A percentile compares a stretch with the other conserved stretches of the same genome.
These are phyloP conservation scores for Aurelia sp. DNA, from an alignment of 30 jellyfish, hydroid and myxozoan genomes.

Conservation along the genomic window DNA sequence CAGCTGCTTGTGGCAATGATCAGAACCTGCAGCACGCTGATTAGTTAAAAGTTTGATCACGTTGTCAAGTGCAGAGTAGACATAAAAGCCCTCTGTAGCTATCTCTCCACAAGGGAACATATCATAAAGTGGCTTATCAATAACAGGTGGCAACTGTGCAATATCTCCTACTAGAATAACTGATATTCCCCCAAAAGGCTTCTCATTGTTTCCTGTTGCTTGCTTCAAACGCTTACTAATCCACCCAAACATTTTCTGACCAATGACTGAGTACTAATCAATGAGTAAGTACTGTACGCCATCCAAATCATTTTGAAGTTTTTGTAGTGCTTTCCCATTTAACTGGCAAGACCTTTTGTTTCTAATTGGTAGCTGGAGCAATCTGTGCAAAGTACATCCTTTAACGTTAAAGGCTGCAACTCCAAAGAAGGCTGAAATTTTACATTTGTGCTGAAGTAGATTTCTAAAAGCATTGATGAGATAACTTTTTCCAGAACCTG, in stretches of 20 bases:
- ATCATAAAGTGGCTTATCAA: slow-evolving; percentile 25
- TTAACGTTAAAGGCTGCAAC: slow-evolving; percentile 37
- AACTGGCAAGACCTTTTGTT: background rate
- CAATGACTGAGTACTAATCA: slow-evolving; percentile 50
- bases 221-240: slow-evolving; percentile 34
- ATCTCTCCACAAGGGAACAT: background rate
- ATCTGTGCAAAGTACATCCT: slow-evolving; percentile 27
- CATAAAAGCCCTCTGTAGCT: slow-evolving; percentile 11
- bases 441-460: slow-evolving; percentile 6
- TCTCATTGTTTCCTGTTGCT: slow-evolving; percentile 35
- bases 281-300: background rate
- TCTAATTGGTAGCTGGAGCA: slow-evolving; percentile 23
- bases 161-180: slow-evolving; percentile 40
- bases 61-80: slow-evolving; percentile 8
- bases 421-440: slow-evolving; percentile 11
- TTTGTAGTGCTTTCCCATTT: slow-evolving; percentile 5
- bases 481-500: slow-evolving; percentile 67
- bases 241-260: slow-evolving; percentile 43
- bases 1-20: background rate
- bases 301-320: background rate
- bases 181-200: slow-evolving; percentile 33
- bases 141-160: slow-evolving; percentile 58
- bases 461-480: slow-evolving; percentile 19
- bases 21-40: slow-evolving; percentile 21
- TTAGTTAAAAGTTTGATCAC: slow-evolving; percentile 9